phyloP scores from a whole-genome alignment of 2,797 vertebrate genomes.

The Sebastolobus alascanus region DNA sequence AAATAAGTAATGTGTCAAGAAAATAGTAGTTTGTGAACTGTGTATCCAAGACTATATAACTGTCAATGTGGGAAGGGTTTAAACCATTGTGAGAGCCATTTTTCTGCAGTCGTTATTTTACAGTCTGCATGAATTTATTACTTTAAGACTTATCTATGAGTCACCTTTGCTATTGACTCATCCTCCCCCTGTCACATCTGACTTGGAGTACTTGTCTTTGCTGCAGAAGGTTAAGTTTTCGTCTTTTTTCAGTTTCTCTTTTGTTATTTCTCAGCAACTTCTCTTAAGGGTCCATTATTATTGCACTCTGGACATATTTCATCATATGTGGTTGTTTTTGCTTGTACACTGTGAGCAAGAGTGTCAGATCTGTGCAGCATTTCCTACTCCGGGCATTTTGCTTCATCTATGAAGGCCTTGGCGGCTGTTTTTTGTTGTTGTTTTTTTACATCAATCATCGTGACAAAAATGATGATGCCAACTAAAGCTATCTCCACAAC shows the following conservation, averaged over 20 bases:
- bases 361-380: not conserved
- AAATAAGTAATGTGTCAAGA: not conserved
- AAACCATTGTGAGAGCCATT: not conserved
- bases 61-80: not conserved
- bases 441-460: not conserved
- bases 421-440: not conserved
- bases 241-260: not conserved
- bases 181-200: not conserved
- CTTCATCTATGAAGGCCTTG: not conserved
- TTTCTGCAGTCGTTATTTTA: not conserved
- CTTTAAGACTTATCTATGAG: conserved; percentile 6
- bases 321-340: not conserved
- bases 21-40: not conserved
- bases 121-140: not conserved
- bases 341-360: too few relatives aligned
- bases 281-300: not conserved
- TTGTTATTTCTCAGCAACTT: not conserved
- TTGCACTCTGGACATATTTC: not conserved
- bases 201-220: not conserved
- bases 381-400: not conserved
- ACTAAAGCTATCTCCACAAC: not conserved
- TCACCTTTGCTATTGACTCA: not conserved
- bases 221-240: not conserved
- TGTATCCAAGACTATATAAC: not conserved
- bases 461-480: not conserved